Evolutionary conservation across 2,888 invertebrate species (phyloP).

Genomic region (Tubulanus polymorphus): DNA sequence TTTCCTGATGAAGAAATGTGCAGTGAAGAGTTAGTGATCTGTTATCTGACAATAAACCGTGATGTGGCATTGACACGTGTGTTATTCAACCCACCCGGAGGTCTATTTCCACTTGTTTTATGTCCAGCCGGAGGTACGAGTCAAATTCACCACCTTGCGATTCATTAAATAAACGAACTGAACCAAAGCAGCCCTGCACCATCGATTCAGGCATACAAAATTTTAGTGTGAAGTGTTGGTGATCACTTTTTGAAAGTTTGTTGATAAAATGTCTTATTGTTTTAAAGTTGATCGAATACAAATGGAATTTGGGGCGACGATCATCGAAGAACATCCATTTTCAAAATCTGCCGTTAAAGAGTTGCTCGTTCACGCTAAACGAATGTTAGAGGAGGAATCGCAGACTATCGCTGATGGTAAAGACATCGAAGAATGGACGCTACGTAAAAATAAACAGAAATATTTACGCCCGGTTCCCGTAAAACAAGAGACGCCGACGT

Average conservation of each 20-base stretch:
- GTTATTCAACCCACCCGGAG: constrained; percentile 44
- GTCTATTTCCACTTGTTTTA: constrained; percentile 41
- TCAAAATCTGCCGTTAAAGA: constrained; percentile 21
- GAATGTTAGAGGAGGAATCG: constrained; percentile 22
- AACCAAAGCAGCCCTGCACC: too few relatives aligned
- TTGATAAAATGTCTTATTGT: too few relatives aligned
- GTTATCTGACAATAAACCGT: constrained; percentile 45
- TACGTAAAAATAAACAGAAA: constrained; percentile 22
- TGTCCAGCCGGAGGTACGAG: constrained; percentile 30
- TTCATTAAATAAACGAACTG: too few relatives aligned
- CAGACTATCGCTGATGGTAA: constrained; percentile 19
- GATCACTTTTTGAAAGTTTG: neutral
- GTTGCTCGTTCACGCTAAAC: constrained; percentile 25
- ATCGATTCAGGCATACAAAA: too few relatives aligned
- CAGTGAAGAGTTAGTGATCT: constrained; percentile 39
- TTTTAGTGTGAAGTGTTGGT: neutral
- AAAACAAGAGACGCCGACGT: neutral
- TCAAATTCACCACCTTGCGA: neutral
- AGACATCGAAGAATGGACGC: constrained; percentile 23
- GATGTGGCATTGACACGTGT: constrained; percentile 40
- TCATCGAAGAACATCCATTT: constrained; percentile 31
- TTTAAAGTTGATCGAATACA: constrained; percentile 39
- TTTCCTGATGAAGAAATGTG: constrained; percentile 28
- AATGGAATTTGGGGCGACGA: constrained; percentile 28
- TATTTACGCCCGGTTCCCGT: constrained; percentile 20